Percentiles rank a stretch among this genome's conserved stretches.
These are phyloP conservation scores for Sapajus apella DNA, from an alignment of 2,113 vertebrate species.

Conservation along the genomic window DNA sequence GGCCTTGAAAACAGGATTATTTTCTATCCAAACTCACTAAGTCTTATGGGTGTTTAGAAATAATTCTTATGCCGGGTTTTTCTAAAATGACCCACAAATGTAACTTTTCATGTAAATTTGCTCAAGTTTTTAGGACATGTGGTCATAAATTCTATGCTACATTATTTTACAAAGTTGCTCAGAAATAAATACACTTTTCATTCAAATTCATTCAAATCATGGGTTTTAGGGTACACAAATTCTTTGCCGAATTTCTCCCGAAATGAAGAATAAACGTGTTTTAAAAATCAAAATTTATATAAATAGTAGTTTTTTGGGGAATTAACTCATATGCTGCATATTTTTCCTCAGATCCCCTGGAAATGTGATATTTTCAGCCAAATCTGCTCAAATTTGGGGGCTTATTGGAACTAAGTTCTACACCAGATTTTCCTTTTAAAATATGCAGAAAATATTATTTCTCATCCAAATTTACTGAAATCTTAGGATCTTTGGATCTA, in stretches of 20 bases:
- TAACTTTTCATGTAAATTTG: neutral
- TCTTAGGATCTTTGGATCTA: neutral
- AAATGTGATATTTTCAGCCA: neutral
- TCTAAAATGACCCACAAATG: neutral
- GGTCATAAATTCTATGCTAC: neutral
- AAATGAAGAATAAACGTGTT: neutral
- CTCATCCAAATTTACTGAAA: neutral
- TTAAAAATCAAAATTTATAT: neutral
- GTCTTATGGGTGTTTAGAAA: neutral
- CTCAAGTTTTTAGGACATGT: neutral
- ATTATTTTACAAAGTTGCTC: neutral
- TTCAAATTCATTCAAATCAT: neutral
- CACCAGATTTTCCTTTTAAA: neutral
- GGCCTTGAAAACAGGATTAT: neutral
- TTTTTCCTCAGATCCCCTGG: neutral
- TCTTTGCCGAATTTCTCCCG: neutral
- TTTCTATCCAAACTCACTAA: neutral
- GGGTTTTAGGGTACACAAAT: neutral
- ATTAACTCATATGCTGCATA: neutral
- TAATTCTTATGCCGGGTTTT: neutral
- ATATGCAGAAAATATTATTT: constrained; percentile 13
- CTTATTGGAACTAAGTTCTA: neutral
- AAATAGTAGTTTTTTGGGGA: neutral
- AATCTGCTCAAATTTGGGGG: neutral
- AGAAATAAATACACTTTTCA: neutral